Conservation (phyloP, 2,888 invertebrate species). For the Habrosyne pyritoides region DNA sequence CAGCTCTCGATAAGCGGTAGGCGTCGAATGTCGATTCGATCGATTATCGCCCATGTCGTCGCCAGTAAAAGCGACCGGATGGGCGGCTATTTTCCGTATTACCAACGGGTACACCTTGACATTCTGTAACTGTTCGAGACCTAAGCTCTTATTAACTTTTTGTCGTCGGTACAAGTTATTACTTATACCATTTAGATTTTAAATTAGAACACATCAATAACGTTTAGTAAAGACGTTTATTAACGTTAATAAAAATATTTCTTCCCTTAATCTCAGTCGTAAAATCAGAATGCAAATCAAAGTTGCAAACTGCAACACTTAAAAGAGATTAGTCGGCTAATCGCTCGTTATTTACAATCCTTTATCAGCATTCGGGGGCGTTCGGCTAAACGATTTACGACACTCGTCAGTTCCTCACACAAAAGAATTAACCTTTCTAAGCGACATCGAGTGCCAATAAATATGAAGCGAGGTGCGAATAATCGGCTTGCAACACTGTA, state of each 20-base stretch:
- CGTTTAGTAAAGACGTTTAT: conserved; percentile 24
- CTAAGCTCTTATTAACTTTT: conserved; percentile 13
- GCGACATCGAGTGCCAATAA: conserved; percentile 80
- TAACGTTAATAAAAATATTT: conserved; percentile 29
- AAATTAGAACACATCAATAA: conserved; percentile 23
- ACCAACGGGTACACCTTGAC: conserved; percentile 17
- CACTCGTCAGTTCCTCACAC: conserved; percentile 56
- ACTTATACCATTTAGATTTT: conserved; percentile 17
- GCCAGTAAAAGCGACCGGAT: conserved; percentile 28
- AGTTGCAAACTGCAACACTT: conserved; percentile 67
- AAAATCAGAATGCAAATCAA: conserved; percentile 62
- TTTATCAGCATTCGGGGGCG: conserved; percentile 72
- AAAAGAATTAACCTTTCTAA: conserved; percentile 75
- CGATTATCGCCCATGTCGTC: conserved; percentile 69
- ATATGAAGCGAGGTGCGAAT: conserved; percentile 69
- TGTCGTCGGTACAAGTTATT: conserved; percentile 7
- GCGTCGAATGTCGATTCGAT: conserved; percentile 74
- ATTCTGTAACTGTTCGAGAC: conserved; percentile 19
- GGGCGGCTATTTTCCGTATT: conserved; percentile 26
- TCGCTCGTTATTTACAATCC: conserved; percentile 76
- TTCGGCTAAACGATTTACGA: conserved; percentile 69
- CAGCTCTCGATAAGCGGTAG: conserved; percentile 78
- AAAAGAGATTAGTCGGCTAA: conserved; percentile 68
- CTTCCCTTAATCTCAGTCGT: conserved; percentile 55
- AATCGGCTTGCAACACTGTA: conserved; percentile 75